Evolutionary conservation across 2,113 vertebrate species (phyloP).

Genomic region (Cryptomyrus ogoouensis): DNA sequence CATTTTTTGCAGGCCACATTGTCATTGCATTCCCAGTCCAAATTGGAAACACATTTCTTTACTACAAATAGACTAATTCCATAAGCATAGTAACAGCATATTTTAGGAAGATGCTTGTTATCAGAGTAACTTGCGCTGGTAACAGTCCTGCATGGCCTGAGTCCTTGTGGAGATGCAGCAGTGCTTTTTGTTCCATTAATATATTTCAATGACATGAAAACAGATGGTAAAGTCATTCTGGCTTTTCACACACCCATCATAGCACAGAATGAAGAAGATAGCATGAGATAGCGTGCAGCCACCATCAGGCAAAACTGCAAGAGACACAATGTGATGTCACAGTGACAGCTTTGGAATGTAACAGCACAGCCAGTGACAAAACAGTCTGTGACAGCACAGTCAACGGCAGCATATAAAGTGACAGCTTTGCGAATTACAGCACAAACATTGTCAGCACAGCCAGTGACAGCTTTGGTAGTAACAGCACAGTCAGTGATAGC

Average conservation of each 20-base stretch:
- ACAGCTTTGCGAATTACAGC: background rate
- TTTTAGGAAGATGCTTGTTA: background rate
- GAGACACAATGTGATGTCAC: background rate
- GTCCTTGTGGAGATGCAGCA: background rate
- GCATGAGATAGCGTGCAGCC: background rate
- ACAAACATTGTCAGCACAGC: background rate
- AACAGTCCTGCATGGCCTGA: background rate
- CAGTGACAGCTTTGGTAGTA: background rate
- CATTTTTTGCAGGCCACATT: background rate
- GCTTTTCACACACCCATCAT: background rate
- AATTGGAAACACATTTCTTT: conserved; percentile 14
- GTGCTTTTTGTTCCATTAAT: background rate
- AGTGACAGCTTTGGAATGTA: background rate
- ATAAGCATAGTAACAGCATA: background rate
- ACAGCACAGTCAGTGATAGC: background rate
- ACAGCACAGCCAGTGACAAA: background rate
- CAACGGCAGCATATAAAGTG: background rate
- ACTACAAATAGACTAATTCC: background rate
- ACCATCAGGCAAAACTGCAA: too few species aligned
- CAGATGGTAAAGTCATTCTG: background rate
- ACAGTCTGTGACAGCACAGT: background rate
- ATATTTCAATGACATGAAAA: conserved; percentile 2
- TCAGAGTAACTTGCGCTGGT: background rate
- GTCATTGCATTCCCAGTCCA: conserved; percentile 1
- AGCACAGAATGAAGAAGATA: background rate